Percentiles rank a stretch among this genome's conserved stretches.
Evolutionary conservation across 2,113 vertebrate genomes (phyloP).

Genomic region (Crypturellus undulatus): DNA sequence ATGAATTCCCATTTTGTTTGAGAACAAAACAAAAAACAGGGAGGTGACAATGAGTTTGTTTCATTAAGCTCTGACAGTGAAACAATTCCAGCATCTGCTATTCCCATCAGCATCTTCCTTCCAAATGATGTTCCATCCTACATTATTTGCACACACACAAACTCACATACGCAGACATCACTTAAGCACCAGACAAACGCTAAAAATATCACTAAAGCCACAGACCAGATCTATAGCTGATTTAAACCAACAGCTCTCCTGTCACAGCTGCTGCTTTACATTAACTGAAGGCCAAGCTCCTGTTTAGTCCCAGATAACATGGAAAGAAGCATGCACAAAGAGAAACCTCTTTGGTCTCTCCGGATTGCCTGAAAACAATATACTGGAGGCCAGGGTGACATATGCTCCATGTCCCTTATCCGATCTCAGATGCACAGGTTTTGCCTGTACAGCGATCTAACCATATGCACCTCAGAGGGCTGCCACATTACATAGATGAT

Average conservation of each 20-base stretch:
- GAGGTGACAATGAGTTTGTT: neutral
- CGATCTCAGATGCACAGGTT: neutral
- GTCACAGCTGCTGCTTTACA: neutral
- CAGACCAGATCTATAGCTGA: neutral
- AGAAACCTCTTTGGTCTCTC: fast-evolving
- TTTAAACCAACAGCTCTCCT: neutral
- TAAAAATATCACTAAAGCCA: neutral
- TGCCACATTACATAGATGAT: neutral
- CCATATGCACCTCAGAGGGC: neutral
- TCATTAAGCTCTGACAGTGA: neutral
- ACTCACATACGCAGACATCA: neutral
- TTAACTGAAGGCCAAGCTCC: neutral
- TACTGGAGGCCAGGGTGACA: neutral
- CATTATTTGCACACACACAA: neutral
- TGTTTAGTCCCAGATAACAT: neutral
- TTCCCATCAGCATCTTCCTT: neutral
- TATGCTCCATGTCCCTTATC: neutral
- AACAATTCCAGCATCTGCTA: neutral
- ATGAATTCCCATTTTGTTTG: neutral
- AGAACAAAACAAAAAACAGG: neutral
- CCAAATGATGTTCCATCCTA: neutral
- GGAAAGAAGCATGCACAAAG: neutral
- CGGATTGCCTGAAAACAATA: neutral
- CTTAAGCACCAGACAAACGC: neutral
- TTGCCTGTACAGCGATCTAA: neutral